A percentile compares a stretch with the other conserved stretches of the same genome.
Evolutionary conservation across 2,888 invertebrate species (phyloP).

Genomic region (Calliphora vomitoria): DNA sequence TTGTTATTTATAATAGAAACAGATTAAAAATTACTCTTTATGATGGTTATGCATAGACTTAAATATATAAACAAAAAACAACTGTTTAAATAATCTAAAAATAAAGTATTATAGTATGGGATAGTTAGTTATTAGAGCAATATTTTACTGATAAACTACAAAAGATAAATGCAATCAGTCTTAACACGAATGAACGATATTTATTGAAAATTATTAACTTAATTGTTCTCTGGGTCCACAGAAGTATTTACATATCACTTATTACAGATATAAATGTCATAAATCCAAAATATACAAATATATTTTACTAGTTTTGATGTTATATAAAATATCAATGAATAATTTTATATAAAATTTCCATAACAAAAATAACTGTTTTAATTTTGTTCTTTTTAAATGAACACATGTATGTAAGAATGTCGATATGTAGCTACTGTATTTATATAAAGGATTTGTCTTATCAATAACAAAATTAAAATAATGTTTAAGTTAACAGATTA

Average conservation of each 20-base stretch:
- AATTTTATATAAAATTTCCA: too few species aligned
- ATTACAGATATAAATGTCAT: too few species aligned
- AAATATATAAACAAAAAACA: background rate
- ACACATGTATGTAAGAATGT: too few species aligned
- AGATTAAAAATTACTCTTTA: background rate
- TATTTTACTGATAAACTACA: slow-evolving; percentile 15
- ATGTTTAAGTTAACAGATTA: background rate
- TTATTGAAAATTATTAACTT: slow-evolving; percentile 7
- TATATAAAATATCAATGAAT: too few species aligned
- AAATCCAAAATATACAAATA: too few species aligned
- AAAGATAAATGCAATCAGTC: slow-evolving; percentile 32
- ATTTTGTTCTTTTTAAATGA: too few species aligned
- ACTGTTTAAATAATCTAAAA: slow-evolving; percentile 42
- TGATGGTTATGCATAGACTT: background rate
- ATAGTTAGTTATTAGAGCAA: slow-evolving; percentile 1
- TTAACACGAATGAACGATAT: background rate
- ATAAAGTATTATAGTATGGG: background rate
- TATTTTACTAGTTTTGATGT: too few species aligned
- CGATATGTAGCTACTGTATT: background rate
- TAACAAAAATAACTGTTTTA: too few species aligned
- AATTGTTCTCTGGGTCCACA: background rate
- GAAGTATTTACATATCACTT: background rate
- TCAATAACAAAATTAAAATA: background rate
- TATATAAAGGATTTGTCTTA: background rate
- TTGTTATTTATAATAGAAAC: background rate